These are phyloP conservation scores for Lichenostomus cassidix DNA, from an alignment of 2,113 vertebrate species.

Conservation along the genomic window DNA sequence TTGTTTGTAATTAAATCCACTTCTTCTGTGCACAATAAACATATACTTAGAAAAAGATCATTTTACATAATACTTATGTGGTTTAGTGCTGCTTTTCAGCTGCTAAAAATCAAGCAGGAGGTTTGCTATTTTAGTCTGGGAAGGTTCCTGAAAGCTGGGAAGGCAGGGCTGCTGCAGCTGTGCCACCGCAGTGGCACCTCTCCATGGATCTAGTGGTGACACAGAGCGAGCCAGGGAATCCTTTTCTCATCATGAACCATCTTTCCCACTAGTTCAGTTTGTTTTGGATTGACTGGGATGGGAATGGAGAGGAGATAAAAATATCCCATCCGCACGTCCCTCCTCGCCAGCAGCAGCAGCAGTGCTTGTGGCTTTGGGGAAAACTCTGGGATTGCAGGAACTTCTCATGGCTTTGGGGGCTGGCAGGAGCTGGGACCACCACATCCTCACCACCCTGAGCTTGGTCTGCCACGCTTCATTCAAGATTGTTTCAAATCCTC, in stretches of 20 bases:
- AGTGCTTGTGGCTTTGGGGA: neutral
- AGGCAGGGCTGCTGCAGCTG: neutral
- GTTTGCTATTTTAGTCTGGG: slow-evolving; percentile 17
- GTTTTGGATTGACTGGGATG: slow-evolving; percentile 22
- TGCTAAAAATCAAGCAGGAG: slow-evolving; percentile 21
- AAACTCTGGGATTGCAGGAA: neutral
- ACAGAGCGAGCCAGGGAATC: neutral
- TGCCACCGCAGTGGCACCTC: neutral
- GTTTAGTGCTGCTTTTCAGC: slow-evolving; percentile 44
- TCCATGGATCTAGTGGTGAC: neutral
- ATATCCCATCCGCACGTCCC: neutral
- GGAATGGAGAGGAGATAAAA: slow-evolving; percentile 29
- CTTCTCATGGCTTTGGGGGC: neutral
- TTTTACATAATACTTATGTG: slow-evolving; percentile 55
- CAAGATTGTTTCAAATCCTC: neutral
- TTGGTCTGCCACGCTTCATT: neutral
- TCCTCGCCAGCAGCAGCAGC: neutral
- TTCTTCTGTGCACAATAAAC: slow-evolving; percentile 50
- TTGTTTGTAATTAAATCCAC: slow-evolving; percentile 62
- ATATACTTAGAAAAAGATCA: slow-evolving; percentile 55
- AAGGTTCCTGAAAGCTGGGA: slow-evolving; percentile 46
- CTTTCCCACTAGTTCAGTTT: slow-evolving; percentile 22
- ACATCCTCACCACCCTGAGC: neutral
- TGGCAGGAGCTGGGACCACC: neutral
- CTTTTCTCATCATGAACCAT: neutral